Conservation (phyloP, 2,797 vertebrate species). For the Hypotaenidia philippensis region DNA sequence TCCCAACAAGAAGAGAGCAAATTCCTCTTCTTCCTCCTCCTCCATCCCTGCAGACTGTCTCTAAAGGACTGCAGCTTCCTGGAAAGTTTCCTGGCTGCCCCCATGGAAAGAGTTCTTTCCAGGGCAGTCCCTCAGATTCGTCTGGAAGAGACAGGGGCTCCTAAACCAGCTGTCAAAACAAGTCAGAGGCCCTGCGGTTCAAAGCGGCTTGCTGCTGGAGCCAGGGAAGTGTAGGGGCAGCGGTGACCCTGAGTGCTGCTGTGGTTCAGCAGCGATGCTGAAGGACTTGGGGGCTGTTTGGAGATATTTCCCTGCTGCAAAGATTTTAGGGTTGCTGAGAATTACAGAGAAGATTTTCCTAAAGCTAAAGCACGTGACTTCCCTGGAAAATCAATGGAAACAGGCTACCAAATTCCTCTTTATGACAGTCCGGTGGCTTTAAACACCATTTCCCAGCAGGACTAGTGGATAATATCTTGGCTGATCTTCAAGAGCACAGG, state of each 20-base stretch:
- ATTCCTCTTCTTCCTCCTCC: constrained; percentile 12
- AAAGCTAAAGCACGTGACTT: background rate
- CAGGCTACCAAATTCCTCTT: background rate
- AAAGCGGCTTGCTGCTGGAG: background rate
- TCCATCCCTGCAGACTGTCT: background rate
- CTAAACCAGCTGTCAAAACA: background rate
- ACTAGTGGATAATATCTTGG: background rate
- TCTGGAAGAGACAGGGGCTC: background rate
- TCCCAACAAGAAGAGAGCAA: constrained; percentile 4
- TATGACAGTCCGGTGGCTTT: background rate
- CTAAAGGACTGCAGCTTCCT: constrained; percentile 12
- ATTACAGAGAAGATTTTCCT: background rate
- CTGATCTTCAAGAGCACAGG: background rate
- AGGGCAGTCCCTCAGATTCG: background rate
- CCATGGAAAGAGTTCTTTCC: constrained; percentile 39
- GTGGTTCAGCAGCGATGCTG: background rate
- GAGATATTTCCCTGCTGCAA: background rate
- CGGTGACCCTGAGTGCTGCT: background rate
- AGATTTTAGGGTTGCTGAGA: background rate
- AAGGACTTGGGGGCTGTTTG: background rate
- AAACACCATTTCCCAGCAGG: background rate
- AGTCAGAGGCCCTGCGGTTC: background rate
- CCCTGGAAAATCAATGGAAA: background rate
- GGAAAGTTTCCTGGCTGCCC: constrained; percentile 37
- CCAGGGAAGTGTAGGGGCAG: background rate